Percentiles rank a stretch among this genome's conserved stretches.
Evolutionary conservation across 2,888 invertebrate genomes (phyloP).

Genomic region (Cerastis leucographa): DNA sequence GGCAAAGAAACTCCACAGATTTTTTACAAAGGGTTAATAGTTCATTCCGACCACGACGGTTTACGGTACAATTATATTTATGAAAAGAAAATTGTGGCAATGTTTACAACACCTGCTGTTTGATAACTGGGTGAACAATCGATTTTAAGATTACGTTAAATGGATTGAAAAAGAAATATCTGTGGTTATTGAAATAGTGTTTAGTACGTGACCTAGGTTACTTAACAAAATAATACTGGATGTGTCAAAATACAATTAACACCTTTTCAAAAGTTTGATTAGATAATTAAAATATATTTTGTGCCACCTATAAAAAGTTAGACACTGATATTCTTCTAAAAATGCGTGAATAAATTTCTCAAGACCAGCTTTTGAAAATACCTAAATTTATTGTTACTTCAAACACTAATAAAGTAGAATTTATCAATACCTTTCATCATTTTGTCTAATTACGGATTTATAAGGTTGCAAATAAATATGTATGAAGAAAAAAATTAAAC

Average conservation of each 20-base stretch:
- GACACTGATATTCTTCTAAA: neutral
- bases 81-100: constrained; percentile 57
- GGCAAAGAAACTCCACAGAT: constrained; percentile 5
- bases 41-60: constrained; percentile 57
- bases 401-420: neutral
- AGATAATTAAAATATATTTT: neutral
- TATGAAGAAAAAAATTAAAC: neutral
- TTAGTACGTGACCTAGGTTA: constrained; percentile 13
- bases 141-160: constrained; percentile 51
- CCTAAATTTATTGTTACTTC: neutral
- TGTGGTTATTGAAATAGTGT: constrained; percentile 32
- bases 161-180: constrained; percentile 28
- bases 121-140: constrained; percentile 57
- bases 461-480: neutral
- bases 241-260: constrained; percentile 20
- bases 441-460: neutral
- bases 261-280: neutral
- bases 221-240: neutral
- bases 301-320: neutral
- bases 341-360: neutral
- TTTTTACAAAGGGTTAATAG: constrained; percentile 54
- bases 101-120: constrained; percentile 59
- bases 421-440: neutral
- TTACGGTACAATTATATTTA: constrained; percentile 50
- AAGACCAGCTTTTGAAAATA: neutral